phyloP scores from a whole-genome alignment of 1,140 invertebrate genomes.

The Onthophagus taurus region DNA sequence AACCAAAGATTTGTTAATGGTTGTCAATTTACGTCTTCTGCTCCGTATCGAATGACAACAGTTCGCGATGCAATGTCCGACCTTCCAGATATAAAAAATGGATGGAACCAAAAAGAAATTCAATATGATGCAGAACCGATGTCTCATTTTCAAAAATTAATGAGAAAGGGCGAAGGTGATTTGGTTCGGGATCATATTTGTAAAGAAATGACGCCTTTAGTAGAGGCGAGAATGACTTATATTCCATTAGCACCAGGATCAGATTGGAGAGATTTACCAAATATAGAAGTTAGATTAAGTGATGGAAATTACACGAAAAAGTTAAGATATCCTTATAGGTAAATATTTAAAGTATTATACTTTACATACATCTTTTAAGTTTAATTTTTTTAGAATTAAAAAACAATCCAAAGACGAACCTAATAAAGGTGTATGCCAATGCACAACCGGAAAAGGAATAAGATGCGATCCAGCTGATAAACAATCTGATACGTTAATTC shows the following conservation, averaged over 20 bases:
- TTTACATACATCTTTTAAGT: neutral
- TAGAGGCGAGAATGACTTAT: conserved; percentile 66
- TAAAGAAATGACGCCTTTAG: conserved; percentile 74
- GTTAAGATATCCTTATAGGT: conserved; percentile 43
- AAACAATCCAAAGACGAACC: conserved; percentile 54
- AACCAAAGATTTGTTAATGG: conserved; percentile 32
- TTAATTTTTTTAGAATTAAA: conserved; percentile 46
- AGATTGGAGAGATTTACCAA: conserved; percentile 84
- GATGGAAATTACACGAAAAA: conserved; percentile 57
- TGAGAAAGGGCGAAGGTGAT: conserved; percentile 48
- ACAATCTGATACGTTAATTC: conserved; percentile 79
- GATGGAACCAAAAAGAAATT: conserved; percentile 59
- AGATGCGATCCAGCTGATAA: conserved; percentile 62
- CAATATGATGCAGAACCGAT: conserved; percentile 61
- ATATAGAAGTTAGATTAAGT: conserved; percentile 57
- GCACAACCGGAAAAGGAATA: conserved; percentile 50
- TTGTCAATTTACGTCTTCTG: conserved; percentile 24
- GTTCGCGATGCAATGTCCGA: conserved; percentile 77
- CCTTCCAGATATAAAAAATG: conserved; percentile 67
- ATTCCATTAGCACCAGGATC: conserved; percentile 67
- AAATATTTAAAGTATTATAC: neutral
- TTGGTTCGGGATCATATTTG: conserved; percentile 65
- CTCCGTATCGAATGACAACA: conserved; percentile 30
- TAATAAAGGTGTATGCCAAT: conserved; percentile 70
- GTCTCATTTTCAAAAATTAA: conserved; percentile 68